phyloP scores from a whole-genome alignment of 2,113 vertebrate genomes.

The Cyphomyrus discorhynchus region DNA sequence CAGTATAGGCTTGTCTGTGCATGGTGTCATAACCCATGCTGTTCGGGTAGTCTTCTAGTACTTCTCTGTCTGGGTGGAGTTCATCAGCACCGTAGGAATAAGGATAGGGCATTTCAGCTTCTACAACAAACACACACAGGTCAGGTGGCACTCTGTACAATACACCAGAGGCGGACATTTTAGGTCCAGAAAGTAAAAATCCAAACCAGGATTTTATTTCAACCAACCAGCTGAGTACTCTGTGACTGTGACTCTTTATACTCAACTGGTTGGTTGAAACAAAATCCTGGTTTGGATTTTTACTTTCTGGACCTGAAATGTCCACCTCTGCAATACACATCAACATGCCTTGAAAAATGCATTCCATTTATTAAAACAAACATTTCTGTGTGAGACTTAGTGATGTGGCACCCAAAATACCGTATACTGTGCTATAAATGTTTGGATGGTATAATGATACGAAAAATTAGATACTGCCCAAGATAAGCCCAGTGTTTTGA shows the following conservation, averaged over 20 bases:
- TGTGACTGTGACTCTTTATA: too few relatives aligned
- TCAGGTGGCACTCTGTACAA: background rate
- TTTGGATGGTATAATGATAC: background rate
- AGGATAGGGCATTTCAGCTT: constrained; percentile 51
- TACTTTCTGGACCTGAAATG: too few relatives aligned
- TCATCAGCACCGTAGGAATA: constrained; percentile 56
- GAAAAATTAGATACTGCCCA: background rate
- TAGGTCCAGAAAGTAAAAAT: too few relatives aligned
- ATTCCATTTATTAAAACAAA: background rate
- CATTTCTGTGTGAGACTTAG: background rate
- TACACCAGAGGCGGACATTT: background rate
- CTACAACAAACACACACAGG: constrained; percentile 36
- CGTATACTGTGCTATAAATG: background rate
- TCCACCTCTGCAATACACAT: background rate
- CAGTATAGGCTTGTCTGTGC: constrained; percentile 45
- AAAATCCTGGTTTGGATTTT: too few relatives aligned
- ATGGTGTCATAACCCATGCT: constrained; percentile 41
- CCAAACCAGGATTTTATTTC: too few relatives aligned
- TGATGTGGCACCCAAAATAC: background rate
- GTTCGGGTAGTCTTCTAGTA: background rate
- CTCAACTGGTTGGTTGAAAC: too few relatives aligned
- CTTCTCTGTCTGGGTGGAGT: constrained; percentile 29
- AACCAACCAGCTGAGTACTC: too few relatives aligned
- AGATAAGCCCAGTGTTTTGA: background rate
- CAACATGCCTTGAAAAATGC: background rate